phyloP scores from a whole-genome alignment of 1,140 invertebrate species.

The Cyclargus thomasi region DNA sequence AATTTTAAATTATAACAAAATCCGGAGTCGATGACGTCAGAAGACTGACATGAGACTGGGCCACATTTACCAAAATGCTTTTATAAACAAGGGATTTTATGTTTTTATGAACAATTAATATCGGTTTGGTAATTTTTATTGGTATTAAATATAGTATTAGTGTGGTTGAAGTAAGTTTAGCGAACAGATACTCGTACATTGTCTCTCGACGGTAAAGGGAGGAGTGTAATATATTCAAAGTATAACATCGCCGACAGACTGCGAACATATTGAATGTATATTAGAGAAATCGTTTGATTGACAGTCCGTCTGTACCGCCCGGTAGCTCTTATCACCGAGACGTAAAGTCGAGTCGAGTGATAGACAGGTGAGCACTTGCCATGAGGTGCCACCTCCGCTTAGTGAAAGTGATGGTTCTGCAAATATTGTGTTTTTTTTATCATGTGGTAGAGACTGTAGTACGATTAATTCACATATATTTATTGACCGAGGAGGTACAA shows the following conservation, averaged over 20 bases:
- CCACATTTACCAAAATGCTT: too few relatives aligned
- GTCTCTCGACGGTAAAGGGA: too few relatives aligned
- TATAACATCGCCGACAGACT: neutral
- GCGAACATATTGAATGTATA: conserved; percentile 4
- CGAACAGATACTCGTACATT: too few relatives aligned
- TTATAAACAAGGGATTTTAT: too few relatives aligned
- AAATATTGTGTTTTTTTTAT: neutral
- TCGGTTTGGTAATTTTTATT: too few relatives aligned
- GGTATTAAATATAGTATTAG: neutral
- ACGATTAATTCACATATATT: neutral
- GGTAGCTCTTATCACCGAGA: neutral
- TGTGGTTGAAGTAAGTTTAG: neutral
- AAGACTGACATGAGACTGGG: too few relatives aligned
- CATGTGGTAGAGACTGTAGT: neutral
- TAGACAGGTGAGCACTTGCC: neutral
- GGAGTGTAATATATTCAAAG: neutral
- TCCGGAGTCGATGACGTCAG: too few relatives aligned
- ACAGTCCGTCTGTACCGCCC: neutral
- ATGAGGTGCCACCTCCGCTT: neutral
- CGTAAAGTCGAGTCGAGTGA: neutral
- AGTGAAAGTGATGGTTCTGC: neutral
- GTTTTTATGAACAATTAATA: too few relatives aligned
- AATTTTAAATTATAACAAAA: too few relatives aligned
- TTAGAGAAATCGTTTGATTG: conserved; percentile 7
- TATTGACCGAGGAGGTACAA: too few relatives aligned